Base-by-base conservation (phyloP, 2,113 vertebrate species). In the Trochalopteron elliotii region DNA sequence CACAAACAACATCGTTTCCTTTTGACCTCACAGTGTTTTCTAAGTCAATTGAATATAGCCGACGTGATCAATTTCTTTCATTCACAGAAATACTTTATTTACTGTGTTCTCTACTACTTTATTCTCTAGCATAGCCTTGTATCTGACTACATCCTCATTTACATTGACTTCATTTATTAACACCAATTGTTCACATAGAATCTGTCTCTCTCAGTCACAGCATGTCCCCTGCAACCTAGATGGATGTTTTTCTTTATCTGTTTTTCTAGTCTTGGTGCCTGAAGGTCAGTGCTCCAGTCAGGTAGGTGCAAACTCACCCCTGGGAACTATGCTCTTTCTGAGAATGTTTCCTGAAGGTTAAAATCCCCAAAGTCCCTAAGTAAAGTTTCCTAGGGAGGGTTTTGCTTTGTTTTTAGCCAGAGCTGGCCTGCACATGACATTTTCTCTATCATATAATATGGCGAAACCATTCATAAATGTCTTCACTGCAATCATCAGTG, bases 381-480 rank as follows among this genome's bases (percentile, higher is more conserved):
- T 0, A 45, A 30, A 56, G 4, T 21, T 24, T 85, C 11, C 16
- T 31, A 64, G 64, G 44, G 19, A 28, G 44, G 2, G 4, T 40
- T 93, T 76, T 80, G 13, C 39, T 59, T 15, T 35, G 15, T 3
- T 71, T 89, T 60, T 84, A n/a, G 18, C 55, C 50, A 53, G 28
- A 78, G 13, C 27, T 85, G 45, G 12, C 47, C n/a, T 49, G 28
- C 31, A 47, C 1, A 0, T 50, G 20, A 9, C 24, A 40, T 78
- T 89, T 94, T 70, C 33, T 25, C 9, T 53, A 3, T 27, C 14
- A 47, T n/a, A 7, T 69, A 16, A 13, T 4, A 15, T 25, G 12
- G 31, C 0, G 0, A 87, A 72, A 42, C 18, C n/a, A 11, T 52
- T 79, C 9, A 15, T 56, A 44, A 57, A 31, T 70, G 13, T n/a